These are phyloP conservation scores for Euphydryas editha DNA, from an alignment of 2,888 invertebrate genomes.

Conservation along the genomic window DNA sequence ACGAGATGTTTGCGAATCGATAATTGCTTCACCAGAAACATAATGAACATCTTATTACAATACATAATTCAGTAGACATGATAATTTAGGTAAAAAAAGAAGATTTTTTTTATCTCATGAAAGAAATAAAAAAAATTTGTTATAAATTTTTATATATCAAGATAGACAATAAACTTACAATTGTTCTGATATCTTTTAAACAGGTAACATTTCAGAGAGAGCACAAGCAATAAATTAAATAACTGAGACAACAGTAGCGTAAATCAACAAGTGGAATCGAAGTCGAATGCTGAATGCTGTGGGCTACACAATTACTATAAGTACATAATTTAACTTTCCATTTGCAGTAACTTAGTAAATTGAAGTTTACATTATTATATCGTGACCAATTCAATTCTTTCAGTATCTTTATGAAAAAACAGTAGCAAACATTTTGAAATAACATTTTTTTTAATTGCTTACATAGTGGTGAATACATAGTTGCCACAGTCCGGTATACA, in stretches of 20 bases:
- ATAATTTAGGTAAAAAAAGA: background rate
- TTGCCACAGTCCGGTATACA: background rate
- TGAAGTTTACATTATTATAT: constrained; percentile 47
- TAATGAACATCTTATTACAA: constrained; percentile 19
- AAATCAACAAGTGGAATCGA: constrained; percentile 53
- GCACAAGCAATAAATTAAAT: constrained; percentile 39
- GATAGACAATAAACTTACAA: background rate
- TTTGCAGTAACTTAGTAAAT: constrained; percentile 72
- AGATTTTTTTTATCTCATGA: constrained; percentile 18
- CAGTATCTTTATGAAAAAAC: constrained; percentile 3
- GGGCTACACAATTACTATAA: constrained; percentile 64
- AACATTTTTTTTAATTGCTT: constrained; percentile 2
- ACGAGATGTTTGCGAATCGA: constrained; percentile 62
- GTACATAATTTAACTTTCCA: constrained; percentile 63
- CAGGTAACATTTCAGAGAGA: constrained; percentile 19
- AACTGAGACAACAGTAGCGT: constrained; percentile 42
- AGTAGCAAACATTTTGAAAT: background rate
- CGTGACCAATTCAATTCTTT: constrained; percentile 31
- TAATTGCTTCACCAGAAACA: constrained; percentile 47
- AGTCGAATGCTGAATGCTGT: constrained; percentile 53
- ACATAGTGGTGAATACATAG: background rate
- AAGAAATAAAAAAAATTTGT: background rate
- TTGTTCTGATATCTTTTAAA: constrained; percentile 9
- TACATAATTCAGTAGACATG: constrained; percentile 20
- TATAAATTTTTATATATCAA: background rate